Percentiles rank a stretch among this genome's conserved stretches.
These are phyloP conservation scores for Eumacrocentrus americanus DNA, from an alignment of 2,888 invertebrate genomes.

Conservation along the genomic window DNA sequence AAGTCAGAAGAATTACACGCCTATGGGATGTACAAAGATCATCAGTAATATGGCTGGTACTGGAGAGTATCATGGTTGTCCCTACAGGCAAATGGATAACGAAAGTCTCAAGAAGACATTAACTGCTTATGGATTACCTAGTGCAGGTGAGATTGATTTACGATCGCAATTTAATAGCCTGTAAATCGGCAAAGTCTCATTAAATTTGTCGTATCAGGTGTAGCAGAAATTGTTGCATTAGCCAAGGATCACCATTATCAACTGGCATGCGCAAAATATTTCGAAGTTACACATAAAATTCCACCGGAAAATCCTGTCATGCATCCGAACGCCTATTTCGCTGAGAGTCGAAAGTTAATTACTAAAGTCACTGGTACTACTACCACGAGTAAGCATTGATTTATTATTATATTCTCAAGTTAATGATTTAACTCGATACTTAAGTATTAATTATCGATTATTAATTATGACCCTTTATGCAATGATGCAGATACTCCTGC, in stretches of 20 bases:
- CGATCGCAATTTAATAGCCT: conserved; percentile 1
- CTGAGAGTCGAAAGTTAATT: conserved; percentile 73
- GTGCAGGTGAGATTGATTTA: conserved; percentile 64
- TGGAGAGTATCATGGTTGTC: conserved; percentile 92
- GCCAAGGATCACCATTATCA: conserved; percentile 82
- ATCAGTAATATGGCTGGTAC: conserved; percentile 77
- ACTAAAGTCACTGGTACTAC: conserved; percentile 34
- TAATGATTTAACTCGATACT: not conserved
- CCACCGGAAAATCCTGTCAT: conserved; percentile 73
- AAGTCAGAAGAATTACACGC: conserved; percentile 84
- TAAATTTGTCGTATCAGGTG: conserved; percentile 60
- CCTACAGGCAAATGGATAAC: conserved; percentile 83
- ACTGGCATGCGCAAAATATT: conserved; percentile 88
- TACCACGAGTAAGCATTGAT: not conserved
- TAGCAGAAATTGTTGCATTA: conserved; percentile 74
- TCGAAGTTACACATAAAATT: conserved; percentile 74
- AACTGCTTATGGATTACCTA: conserved; percentile 69
- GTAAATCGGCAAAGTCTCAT: not conserved
- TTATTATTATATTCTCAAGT: conserved; percentile 12
- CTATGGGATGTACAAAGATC: conserved; percentile 90
- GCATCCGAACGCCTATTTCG: conserved; percentile 93
- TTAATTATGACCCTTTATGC: conserved; percentile 9
- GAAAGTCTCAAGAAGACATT: conserved; percentile 76
- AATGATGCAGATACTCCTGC: conserved; percentile 3
- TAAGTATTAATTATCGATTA: conserved; percentile 5